Conservation (phyloP, 2,888 invertebrate species). For the Torymus tubicola region DNA sequence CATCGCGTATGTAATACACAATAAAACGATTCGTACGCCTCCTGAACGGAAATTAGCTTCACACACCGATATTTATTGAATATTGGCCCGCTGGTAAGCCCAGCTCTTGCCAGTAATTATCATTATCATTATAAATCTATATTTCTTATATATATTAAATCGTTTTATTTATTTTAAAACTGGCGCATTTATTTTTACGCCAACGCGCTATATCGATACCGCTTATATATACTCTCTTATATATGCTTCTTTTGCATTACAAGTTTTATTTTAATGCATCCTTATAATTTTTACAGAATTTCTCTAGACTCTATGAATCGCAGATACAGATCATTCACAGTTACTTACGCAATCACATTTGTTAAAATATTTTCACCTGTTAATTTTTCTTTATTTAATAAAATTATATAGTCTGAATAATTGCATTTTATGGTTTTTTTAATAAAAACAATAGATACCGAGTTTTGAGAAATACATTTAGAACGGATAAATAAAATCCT, state of each 20-base stretch:
- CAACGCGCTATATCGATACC: not conserved
- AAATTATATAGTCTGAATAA: too few relatives aligned
- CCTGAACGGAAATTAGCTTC: slow-evolving; percentile 58
- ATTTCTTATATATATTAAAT: slow-evolving; percentile 20
- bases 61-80: slow-evolving; percentile 76
- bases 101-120: slow-evolving; percentile 72
- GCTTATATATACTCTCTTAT: not conserved
- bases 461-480: not conserved
- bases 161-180: slow-evolving; percentile 22
- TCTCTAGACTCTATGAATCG: too few relatives aligned
- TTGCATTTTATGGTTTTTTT: too few relatives aligned
- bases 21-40: slow-evolving; percentile 49
- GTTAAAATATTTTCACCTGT: slow-evolving; percentile 34
- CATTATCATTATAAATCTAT: slow-evolving; percentile 47
- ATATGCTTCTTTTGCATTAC: not conserved
- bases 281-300: slow-evolving; percentile 14
- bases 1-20: slow-evolving; percentile 29
- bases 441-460: too few relatives aligned
- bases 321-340: slow-evolving; percentile 7
- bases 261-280: slow-evolving; percentile 23
- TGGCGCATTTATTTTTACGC: not conserved
- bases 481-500: not conserved
- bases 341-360: slow-evolving; percentile 6
- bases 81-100: slow-evolving; percentile 74
- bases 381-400: not conserved